Evolutionary conservation across 2,888 invertebrate genomes (phyloP).

Genomic region (Gastracanthus pulcherrimus): DNA sequence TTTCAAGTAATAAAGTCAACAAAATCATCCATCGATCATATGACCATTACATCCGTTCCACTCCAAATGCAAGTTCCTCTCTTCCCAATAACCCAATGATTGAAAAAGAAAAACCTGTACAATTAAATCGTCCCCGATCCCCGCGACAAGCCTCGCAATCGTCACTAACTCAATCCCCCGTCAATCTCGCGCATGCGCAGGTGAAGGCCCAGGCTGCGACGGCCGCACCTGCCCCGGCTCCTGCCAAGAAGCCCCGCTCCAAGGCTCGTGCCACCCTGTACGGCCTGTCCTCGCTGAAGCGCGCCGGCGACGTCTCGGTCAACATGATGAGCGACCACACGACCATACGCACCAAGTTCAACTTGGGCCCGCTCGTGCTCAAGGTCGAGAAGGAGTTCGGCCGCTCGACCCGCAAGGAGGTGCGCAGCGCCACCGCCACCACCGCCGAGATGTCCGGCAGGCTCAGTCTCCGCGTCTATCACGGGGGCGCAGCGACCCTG

Average conservation of each 20-base stretch:
- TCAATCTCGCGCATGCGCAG: not conserved
- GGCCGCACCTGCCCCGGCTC: constrained; percentile 16
- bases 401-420: constrained; percentile 87
- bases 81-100: too few species aligned
- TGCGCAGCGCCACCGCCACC: constrained; percentile 92
- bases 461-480: constrained; percentile 86
- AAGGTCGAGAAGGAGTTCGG: constrained; percentile 91
- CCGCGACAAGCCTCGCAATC: too few species aligned
- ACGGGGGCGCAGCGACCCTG: constrained; percentile 89
- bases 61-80: too few species aligned
- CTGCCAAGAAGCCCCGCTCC: constrained; percentile 27
- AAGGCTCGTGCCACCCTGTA: constrained; percentile 88
- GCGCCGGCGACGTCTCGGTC: constrained; percentile 89
- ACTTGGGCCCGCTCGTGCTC: constrained; percentile 87
- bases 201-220: constrained; percentile 35
- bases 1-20: too few species aligned
- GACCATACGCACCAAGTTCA: constrained; percentile 90
- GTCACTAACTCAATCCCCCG: too few species aligned
- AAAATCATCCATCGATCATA: too few species aligned
- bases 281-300: constrained; percentile 87
- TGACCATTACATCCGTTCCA: too few species aligned
- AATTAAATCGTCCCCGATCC: too few species aligned
- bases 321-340: constrained; percentile 89
- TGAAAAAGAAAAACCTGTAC: too few species aligned
- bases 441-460: constrained; percentile 92